phyloP scores from a whole-genome alignment of 2,888 invertebrate genomes.

The Capitulum mitella region DNA sequence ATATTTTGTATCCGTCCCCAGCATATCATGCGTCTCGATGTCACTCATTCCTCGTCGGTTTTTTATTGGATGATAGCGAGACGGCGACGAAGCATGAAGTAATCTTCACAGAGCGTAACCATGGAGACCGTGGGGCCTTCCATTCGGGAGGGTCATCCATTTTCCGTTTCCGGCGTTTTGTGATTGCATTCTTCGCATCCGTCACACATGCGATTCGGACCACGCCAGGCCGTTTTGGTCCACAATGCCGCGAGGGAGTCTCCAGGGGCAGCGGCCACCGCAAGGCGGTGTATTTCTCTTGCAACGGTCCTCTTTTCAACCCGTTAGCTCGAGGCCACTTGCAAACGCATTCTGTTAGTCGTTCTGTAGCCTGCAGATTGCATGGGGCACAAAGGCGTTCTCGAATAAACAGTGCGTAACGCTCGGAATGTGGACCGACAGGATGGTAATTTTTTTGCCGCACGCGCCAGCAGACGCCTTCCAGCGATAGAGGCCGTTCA shows the following conservation, averaged over 20 bases:
- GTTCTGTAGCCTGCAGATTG: no score
- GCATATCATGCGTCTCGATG: not conserved
- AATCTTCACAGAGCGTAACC: not conserved
- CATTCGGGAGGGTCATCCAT: not conserved
- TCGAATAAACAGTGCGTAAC: no score
- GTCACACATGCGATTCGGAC: not conserved
- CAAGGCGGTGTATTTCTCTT: not conserved
- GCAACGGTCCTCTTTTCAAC: not conserved
- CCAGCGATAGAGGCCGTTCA: no score
- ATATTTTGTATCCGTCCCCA: no score
- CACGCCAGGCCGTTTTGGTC: not conserved
- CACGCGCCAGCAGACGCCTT: no score
- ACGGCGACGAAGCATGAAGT: not conserved
- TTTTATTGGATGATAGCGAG: not conserved
- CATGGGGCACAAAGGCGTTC: no score
- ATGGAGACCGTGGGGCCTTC: not conserved
- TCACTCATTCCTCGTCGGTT: not conserved
- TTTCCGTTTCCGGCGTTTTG: not conserved
- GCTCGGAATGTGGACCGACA: no score
- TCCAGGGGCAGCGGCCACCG: not conserved
- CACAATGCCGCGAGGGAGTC: not conserved
- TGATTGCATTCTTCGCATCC: not conserved
- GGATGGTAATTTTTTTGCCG: no score
- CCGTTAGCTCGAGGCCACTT: not conserved
- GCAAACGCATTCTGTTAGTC: not conserved